phyloP scores from a whole-genome alignment of 2,113 vertebrate species.

The Gambusia holbrooki region DNA sequence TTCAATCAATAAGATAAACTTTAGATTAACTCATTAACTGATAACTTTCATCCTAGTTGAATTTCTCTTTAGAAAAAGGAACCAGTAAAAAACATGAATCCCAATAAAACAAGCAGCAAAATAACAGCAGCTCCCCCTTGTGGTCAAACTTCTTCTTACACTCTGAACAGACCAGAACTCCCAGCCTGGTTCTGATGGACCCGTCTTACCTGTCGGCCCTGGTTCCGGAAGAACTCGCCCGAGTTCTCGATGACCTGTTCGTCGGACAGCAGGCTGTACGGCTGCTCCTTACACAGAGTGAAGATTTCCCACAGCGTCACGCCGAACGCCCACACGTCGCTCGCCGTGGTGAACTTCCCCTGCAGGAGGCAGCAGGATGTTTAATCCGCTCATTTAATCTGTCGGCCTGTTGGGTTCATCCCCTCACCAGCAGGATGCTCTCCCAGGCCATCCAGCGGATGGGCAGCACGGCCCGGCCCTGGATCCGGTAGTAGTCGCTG shows the following conservation, averaged over 20 bases:
- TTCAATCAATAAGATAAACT: too few relatives aligned
- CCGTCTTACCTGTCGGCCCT: conserved; percentile 82
- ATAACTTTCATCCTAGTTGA: too few relatives aligned
- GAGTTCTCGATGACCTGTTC: conserved; percentile 90
- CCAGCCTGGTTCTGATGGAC: not conserved
- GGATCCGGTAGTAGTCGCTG: conserved; percentile 89
- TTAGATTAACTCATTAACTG: too few relatives aligned
- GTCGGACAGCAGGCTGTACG: conserved; percentile 86
- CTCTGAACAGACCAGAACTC: too few relatives aligned
- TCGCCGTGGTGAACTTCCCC: conserved; percentile 89
- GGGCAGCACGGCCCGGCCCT: conserved; percentile 86
- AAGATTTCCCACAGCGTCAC: conserved; percentile 89
- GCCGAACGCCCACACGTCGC: conserved; percentile 87
- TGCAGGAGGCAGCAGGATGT: conserved; percentile 36
- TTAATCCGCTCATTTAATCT: too few relatives aligned
- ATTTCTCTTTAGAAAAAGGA: too few relatives aligned
- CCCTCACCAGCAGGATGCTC: conserved; percentile 85
- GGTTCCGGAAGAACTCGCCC: conserved; percentile 89
- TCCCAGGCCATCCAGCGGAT: conserved; percentile 92
- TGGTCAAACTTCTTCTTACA: not conserved
- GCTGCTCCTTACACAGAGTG: conserved; percentile 88
- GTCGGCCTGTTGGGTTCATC: not conserved
- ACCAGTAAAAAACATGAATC: too few relatives aligned
- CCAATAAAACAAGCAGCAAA: not conserved
- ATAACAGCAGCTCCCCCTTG: not conserved